Percentiles rank a stretch among this genome's conserved stretches.
These are phyloP conservation scores for Lepilemur septentrionalis DNA, from an alignment of 2,797 vertebrate species.

Conservation along the genomic window DNA sequence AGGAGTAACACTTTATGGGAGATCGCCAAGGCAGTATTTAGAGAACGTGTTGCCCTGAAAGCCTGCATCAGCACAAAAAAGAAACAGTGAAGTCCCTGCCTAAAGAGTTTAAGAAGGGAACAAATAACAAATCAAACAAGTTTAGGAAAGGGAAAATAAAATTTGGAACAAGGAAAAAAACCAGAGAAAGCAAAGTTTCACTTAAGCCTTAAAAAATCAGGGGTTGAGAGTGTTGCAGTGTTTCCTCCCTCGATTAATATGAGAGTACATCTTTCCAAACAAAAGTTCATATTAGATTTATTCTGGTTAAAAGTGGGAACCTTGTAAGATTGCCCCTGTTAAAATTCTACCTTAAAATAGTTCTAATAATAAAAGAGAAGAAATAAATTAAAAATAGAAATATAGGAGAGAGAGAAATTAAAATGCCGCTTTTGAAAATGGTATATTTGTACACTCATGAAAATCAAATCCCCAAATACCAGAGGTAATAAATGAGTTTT, in stretches of 20 bases:
- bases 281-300: conserved; percentile 34
- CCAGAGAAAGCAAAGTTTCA: neutral
- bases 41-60: conserved; percentile 8
- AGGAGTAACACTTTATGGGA: neutral
- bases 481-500: conserved; percentile 11
- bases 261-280: neutral
- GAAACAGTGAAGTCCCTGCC: neutral
- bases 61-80: neutral
- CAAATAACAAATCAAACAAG: conserved; percentile 21
- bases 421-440: conserved; percentile 21
- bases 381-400: neutral
- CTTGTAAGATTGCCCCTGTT: neutral
- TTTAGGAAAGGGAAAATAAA: conserved; percentile 30
- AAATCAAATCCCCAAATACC: conserved; percentile 40
- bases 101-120: conserved; percentile 34
- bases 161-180: neutral
- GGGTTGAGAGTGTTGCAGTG: neutral
- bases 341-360: conserved; percentile 20
- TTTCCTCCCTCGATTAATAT: neutral
- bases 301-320: conserved; percentile 6
- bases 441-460: conserved; percentile 17
- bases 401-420: neutral
- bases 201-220: conserved; percentile 26
- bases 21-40: conserved; percentile 1
- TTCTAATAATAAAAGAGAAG: conserved; percentile 22